Conservation (phyloP, 1,140 invertebrate species). For the Drosophila lowei region DNA sequence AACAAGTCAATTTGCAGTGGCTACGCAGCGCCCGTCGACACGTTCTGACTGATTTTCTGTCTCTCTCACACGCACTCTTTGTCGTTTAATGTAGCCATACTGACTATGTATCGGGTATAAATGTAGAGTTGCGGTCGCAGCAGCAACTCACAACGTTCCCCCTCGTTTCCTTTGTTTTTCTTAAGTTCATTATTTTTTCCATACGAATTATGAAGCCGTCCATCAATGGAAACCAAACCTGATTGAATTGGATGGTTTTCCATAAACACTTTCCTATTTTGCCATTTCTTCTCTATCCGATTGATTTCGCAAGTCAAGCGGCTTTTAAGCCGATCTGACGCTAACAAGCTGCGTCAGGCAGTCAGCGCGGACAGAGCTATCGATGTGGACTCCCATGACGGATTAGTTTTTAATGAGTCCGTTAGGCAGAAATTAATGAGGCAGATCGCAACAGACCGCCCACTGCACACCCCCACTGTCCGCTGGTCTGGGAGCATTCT, state of each 20-base stretch:
- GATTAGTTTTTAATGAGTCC: conserved; percentile 78
- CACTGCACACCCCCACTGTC: conserved; percentile 1
- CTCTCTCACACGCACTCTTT: no score
- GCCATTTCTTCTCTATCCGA: conserved; percentile 2
- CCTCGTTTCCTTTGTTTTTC: no score
- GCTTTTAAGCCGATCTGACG: conserved; percentile 52
- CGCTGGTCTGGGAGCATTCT: conserved; percentile 1
- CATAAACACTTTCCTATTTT: no score
- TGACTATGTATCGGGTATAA: no score
- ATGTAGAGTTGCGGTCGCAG: no score
- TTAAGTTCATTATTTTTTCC: no score
- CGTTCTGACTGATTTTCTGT: no score
- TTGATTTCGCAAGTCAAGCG: conserved; percentile 15
- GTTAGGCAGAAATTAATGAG: conserved; percentile 67
- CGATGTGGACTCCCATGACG: conserved; percentile 58
- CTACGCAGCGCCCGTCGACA: no score
- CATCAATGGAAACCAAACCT: neutral
- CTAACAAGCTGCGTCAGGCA: conserved; percentile 54
- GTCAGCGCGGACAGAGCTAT: conserved; percentile 35
- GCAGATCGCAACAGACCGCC: conserved; percentile 51
- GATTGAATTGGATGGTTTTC: conserved; percentile 14
- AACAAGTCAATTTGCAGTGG: no score
- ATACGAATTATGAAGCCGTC: no score
- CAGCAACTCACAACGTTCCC: no score
- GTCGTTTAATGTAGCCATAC: no score